Base-by-base conservation (phyloP, 2,113 vertebrate species). In the Mohoua ochrocephala region DNA sequence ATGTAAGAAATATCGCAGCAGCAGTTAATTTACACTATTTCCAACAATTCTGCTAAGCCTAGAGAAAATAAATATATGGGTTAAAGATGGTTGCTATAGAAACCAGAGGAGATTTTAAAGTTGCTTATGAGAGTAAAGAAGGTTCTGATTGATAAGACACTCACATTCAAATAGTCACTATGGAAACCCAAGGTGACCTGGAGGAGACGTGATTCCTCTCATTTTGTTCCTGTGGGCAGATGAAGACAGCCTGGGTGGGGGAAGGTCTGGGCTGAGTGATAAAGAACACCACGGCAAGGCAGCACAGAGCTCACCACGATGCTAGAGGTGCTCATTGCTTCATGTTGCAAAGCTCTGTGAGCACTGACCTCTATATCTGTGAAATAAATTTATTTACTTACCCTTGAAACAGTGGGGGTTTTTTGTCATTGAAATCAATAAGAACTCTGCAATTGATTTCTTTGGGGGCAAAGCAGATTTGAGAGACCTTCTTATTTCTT, bases 101-200 rank as follows among this genome's bases (percentile, higher is more conserved):
- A 98, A 98, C 97, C 35, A 84, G 84, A 83, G 81, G 82, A 92
- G 94, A 91, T 93, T 91, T 86, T 88, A 80, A 83, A 93, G 70
- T 63, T 94, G 86, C 88, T 86, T 96, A 74, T 27, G 76, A 76
- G 84, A 96, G 93, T 95, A 69, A 92, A 92, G 86, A 91, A 96
- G 93, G 92, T 94, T 96, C 96, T 97, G 91, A 97, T 96, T 95
- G 96, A 97, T 97, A 96, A 96, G 96, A 97, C 95, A 96, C 93
- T 98, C 80, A 31, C 96, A 95, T 97, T 98, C 84, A 94, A 97
- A 95, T 82, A 92, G 89, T 97, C 92, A 76, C 98, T 97, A 98
- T 98, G 97, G 98, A 98, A 98, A 98, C 98, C 69, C 67, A 97
- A 95, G 95, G 92, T 95, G 87, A 94, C 94, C 92, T 82, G 76